Evolutionary conservation across 2,113 vertebrate species (phyloP).

Genomic region (Corythornis cristatus): DNA sequence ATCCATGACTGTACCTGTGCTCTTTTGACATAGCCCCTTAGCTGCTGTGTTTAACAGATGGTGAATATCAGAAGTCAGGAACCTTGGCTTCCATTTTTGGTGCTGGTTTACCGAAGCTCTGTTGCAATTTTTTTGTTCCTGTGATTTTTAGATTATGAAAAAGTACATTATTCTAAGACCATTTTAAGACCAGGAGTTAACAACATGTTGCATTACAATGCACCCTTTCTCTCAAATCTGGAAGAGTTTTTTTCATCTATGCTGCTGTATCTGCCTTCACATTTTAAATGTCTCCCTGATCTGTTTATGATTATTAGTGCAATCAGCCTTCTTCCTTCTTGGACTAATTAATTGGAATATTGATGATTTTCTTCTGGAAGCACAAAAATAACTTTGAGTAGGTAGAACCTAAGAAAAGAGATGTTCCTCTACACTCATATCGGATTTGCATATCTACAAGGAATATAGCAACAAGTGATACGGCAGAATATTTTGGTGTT

Average conservation of each 20-base stretch:
- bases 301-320: not conserved
- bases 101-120: not conserved
- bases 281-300: not conserved
- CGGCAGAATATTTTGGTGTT: not conserved
- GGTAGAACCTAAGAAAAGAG: not conserved
- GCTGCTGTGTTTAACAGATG: not conserved
- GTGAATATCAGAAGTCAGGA: not conserved
- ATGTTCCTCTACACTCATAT: not conserved
- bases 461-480: not conserved
- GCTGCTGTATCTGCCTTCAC: not conserved
- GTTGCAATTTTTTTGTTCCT: not conserved
- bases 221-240: not conserved
- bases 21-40: not conserved
- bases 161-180: not conserved
- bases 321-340: constrained; percentile 1
- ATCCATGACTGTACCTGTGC: not conserved
- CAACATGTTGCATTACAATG: not conserved
- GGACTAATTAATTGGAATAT: constrained; percentile 15
- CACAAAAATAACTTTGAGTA: not conserved
- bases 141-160: not conserved
- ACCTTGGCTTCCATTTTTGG: not conserved
- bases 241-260: not conserved
- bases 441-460: not conserved
- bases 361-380: not conserved
- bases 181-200: not conserved